Evolutionary conservation across 2,888 invertebrate genomes (phyloP), one percentile per base, ranked within the genome.

Genomic region (Perithous albicinctus): DNA sequence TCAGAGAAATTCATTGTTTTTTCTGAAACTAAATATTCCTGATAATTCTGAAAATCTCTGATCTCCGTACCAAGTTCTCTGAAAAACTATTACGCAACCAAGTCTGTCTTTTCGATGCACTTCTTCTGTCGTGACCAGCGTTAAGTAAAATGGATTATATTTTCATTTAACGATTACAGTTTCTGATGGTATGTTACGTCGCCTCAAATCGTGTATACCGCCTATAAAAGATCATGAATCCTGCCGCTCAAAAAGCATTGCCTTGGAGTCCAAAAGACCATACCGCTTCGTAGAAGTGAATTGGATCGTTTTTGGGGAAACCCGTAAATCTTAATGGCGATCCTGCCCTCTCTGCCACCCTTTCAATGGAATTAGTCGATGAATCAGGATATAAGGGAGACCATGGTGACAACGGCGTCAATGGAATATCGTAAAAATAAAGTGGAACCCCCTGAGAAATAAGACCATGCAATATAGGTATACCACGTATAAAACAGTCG

Each of bases 351-450:
- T 56, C 46, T 77, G 78, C 72, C 76, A 85, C 83, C 85, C 88
- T 87, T 88, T 88, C 87, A 88, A 84, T 83, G 85, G 78, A 86
- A 89, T 89, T 88, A 89, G 84, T 64, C 88, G 80, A 86, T 89
- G 87, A 87, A 88, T 89, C 89, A 89, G 84, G 82, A 73, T 41
- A 48, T 59, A 74, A 82, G 61, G 35, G 41, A 56, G 61, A 7
- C 61, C 51, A 32, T 12, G 67, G 51, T 43, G 56, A 75, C 69
- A 63, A 72, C 51, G 54, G 63, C 72, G 63, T 41, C 59, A 66
- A 81, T 69, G 46, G 51, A 63, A 70, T 66, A 51, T 51, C 46
- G 48, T 64, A 70, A 69, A 43, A 67, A 67, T 84, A 83, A 83
- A 86, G 67, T 78, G 70, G 74, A 63, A n/a, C n/a, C 51, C 66